phyloP scores from a whole-genome alignment of 2,888 invertebrate genomes.

The Ommatoiulus sabulosus region DNA sequence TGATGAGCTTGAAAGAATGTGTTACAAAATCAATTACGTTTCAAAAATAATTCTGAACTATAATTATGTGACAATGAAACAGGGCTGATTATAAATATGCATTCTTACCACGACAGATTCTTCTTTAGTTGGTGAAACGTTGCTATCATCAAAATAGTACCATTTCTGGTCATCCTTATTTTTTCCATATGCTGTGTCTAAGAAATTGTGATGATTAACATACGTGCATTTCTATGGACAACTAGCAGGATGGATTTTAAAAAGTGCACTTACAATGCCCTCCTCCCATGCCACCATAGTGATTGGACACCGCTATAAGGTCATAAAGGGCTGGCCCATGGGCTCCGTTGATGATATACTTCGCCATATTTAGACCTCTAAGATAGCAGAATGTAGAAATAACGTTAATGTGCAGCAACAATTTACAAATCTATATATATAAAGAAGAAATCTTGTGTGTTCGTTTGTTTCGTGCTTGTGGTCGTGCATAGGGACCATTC shows the following conservation, averaged over 20 bases:
- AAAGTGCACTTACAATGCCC: conserved; percentile 67
- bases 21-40: no score
- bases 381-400: neutral
- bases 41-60: no score
- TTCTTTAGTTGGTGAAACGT: conserved; percentile 67
- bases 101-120: conserved; percentile 68
- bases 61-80: no score
- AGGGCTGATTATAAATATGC: neutral
- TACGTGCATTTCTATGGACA: conserved; percentile 18
- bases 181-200: conserved; percentile 71
- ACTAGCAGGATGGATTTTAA: neutral
- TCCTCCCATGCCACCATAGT: conserved; percentile 71
- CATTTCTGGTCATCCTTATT: conserved; percentile 69
- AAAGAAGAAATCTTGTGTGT: no score
- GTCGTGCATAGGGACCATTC: no score
- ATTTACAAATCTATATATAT: no score
- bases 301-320: conserved; percentile 72
- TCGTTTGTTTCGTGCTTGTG: no score
- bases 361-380: conserved; percentile 68
- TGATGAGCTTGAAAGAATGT: no score
- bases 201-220: conserved; percentile 58
- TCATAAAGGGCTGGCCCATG: conserved; percentile 69
- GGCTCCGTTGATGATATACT: conserved; percentile 68
- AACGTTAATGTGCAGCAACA: neutral
- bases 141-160: conserved; percentile 72